phyloP scores from a whole-genome alignment of 2,113 vertebrate genomes.

The Junco hyemalis region DNA sequence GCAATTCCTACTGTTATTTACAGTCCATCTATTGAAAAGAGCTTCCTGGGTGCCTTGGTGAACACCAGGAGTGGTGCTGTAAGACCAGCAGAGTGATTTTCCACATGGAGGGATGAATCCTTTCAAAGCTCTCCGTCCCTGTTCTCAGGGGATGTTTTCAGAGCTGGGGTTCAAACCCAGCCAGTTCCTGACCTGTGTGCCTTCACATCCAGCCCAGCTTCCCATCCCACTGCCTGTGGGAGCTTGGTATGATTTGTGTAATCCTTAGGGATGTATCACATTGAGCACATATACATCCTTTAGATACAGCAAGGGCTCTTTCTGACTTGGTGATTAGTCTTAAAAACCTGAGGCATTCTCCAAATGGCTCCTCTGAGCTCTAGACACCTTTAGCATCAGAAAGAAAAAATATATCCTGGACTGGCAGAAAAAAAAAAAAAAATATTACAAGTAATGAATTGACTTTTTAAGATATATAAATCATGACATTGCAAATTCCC shows the following conservation, averaged over 20 bases:
- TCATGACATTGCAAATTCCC: not conserved
- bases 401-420: not conserved
- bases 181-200: not conserved
- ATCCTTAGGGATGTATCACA: not conserved
- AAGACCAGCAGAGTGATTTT: not conserved
- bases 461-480: not conserved
- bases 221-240: not conserved
- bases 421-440: not conserved
- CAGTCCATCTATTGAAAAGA: not conserved
- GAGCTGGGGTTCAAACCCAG: not conserved
- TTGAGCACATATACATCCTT: fast-evolving
- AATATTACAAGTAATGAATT: not conserved
- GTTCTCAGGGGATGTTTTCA: fast-evolving
- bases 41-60: not conserved
- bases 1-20: not conserved
- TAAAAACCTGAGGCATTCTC: not conserved
- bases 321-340: not conserved
- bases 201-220: not conserved
- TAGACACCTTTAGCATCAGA: not conserved
- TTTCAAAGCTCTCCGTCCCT: not conserved
- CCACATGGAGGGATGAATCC: not conserved
- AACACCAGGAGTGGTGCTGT: not conserved
- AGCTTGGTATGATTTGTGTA: not conserved
- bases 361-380: not conserved
- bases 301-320: not conserved